These are phyloP conservation scores for Clarias fuscus DNA, from an alignment of 2,797 vertebrate species.

Conservation along the genomic window DNA sequence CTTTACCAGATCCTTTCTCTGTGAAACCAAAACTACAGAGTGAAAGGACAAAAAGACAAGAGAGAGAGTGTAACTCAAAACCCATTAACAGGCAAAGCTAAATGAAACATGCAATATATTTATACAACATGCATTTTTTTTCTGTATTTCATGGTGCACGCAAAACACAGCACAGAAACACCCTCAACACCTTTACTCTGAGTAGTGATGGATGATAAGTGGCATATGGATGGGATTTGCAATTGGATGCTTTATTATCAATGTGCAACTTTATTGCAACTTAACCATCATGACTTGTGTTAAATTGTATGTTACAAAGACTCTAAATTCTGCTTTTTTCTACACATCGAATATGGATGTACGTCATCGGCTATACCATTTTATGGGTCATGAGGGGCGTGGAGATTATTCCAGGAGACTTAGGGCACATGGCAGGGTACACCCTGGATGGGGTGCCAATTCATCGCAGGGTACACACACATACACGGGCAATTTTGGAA, in stretches of 20 bases:
- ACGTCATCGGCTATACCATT: too few species aligned
- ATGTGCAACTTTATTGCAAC: neutral
- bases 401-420: too few species aligned
- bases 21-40: slow-evolving; percentile 81
- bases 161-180: neutral
- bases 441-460: too few species aligned
- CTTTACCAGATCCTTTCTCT: slow-evolving; percentile 75
- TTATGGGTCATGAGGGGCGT: too few species aligned
- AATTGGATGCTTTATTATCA: neutral
- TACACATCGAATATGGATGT: neutral
- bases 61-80: neutral
- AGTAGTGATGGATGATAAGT: neutral
- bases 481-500: too few species aligned
- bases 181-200: neutral
- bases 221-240: neutral
- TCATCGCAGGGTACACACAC: too few species aligned
- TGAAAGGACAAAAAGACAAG: slow-evolving; percentile 3
- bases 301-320: neutral
- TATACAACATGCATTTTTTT: neutral
- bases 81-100: neutral
- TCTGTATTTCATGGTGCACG: neutral
- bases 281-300: neutral
- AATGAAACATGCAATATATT: neutral
- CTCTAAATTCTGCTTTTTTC: too few species aligned
- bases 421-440: too few species aligned